Evolutionary conservation across 2,113 vertebrate genomes (phyloP), one percentile per base, ranked within the genome.

Genomic region (Rattus norvegicus): DNA sequence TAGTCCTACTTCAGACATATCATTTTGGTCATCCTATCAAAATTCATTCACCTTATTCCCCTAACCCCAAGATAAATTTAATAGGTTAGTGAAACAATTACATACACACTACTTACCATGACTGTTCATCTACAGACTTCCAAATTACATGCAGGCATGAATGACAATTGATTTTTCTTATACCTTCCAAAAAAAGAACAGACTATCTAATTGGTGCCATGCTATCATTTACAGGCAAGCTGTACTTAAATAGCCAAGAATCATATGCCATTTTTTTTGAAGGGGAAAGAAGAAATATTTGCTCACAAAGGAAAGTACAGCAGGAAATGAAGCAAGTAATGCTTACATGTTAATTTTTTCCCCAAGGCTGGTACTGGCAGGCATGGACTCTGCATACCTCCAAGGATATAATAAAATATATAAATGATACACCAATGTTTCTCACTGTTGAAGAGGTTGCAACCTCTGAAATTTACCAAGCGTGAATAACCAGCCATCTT

Each of bases 371-470:
- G 36, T 91, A 93, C 54, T 4, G n/a, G 73, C 12, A 83, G 47
- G 24, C 28, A 93, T 90, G 28, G 88, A 96, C 12, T 70, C 17
- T 81, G 24, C 65, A 16, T 93, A 47, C 14, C 14, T 52, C 65
- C 72, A 39, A 93, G 56, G 96, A 96, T 95, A 72, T 73, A 97
- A 79, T 43, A 97, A 92, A 84, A 61, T 43, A 43, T 43, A 43
- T 43, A 43, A 63, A 85, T 67, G 12, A 9, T 16, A 95, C 69
- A 93, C 97, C 92, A 39, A 93, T 87, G 14, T n/a, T 92, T 94
- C 7, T 11, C 75, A 86, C 16, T 83, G n/a, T 93, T 92, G 95
- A 94, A 97, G 86, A 76, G 92, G 28, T 70, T 75, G 13, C 47
- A 26, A 9, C 52, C 65, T 97, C 43, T 80, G 90, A 96, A 93